A percentile compares a stretch with the other conserved stretches of the same genome.
These are phyloP conservation scores for Bradypodion pumilum DNA, from an alignment of 2,797 vertebrate species.

Conservation along the genomic window DNA sequence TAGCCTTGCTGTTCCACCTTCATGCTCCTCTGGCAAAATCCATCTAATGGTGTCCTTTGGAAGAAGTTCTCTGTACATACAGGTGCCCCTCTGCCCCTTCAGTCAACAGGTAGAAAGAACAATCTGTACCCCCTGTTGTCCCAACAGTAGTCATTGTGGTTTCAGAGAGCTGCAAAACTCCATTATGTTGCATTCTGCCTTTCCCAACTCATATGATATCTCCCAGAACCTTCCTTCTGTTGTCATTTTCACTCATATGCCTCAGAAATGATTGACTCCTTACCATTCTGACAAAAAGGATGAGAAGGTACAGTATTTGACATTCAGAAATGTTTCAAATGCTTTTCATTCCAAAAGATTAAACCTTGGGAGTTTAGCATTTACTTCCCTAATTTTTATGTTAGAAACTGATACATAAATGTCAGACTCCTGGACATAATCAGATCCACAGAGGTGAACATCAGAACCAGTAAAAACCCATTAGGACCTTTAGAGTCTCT, in stretches of 20 bases:
- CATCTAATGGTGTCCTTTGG: neutral
- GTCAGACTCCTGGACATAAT: no score
- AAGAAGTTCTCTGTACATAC: neutral
- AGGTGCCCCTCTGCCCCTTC: neutral
- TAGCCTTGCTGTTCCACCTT: neutral
- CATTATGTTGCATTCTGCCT: neutral
- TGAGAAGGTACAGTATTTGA: no score
- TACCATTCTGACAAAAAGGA: no score
- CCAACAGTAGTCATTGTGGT: neutral
- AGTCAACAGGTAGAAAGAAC: neutral
- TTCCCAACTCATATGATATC: neutral
- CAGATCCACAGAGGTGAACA: no score
- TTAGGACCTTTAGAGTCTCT: no score
- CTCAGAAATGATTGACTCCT: no score
- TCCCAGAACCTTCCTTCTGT: neutral
- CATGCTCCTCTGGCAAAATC: neutral
- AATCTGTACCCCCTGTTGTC: neutral
- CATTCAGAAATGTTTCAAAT: no score
- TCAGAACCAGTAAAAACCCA: no score
- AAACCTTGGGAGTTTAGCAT: no score
- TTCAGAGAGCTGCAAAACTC: neutral
- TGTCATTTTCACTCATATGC: neutral
- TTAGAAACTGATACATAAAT: no score
- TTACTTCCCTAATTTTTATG: no score
- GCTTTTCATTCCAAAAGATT: no score